These are phyloP conservation scores for Monarcha castaneiventris DNA, from an alignment of 2,113 vertebrate genomes.

Conservation along the genomic window DNA sequence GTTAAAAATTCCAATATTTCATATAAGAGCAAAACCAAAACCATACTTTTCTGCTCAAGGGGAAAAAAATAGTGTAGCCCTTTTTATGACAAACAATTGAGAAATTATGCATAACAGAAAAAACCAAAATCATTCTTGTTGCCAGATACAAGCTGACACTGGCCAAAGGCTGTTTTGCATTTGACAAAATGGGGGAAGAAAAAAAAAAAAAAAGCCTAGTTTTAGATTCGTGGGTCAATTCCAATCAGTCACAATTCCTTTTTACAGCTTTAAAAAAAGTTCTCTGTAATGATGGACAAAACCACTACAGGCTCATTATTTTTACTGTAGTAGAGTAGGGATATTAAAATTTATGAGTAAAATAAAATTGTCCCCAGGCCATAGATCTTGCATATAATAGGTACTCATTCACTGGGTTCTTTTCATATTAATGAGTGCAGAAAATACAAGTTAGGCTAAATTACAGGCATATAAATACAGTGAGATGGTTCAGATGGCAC, in stretches of 20 bases:
- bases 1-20: background rate
- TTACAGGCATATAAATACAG: constrained; percentile 21
- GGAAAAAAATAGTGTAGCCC: background rate
- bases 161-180: background rate
- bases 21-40: background rate
- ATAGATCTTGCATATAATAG: constrained; percentile 10
- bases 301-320: constrained; percentile 27
- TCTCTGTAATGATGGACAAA: background rate
- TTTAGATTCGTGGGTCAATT: background rate
- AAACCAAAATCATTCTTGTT: background rate
- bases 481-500: background rate
- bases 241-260: background rate
- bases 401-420: background rate
- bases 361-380: constrained; percentile 44
- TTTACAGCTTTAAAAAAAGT: background rate
- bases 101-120: background rate
- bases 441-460: constrained; percentile 26
- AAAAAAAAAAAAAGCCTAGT: background rate
- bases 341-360: constrained; percentile 54
- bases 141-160: background rate
- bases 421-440: constrained; percentile 18
- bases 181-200: background rate
- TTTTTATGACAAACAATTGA: background rate
- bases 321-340: background rate
- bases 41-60: background rate